A percentile compares a stretch with the other conserved stretches of the same genome.
phyloP scores from a whole-genome alignment of 2,888 invertebrate species.

The Lycia hirtaria region DNA sequence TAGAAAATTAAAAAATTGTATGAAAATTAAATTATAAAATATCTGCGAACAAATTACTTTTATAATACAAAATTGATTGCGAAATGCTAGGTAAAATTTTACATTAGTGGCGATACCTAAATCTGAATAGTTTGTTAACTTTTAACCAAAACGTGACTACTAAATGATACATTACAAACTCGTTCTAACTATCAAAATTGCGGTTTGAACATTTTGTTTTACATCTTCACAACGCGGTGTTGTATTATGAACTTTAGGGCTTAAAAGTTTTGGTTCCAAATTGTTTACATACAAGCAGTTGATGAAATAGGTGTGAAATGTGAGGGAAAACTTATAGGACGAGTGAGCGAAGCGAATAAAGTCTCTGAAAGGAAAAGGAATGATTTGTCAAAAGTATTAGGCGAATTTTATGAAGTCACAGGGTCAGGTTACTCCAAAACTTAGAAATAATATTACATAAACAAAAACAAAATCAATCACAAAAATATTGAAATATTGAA shows the following conservation, averaged over 20 bases:
- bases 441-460: no score
- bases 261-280: background rate
- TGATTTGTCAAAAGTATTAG: no score
- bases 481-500: no score
- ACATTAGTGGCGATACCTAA: conserved; percentile 28
- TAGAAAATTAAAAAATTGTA: no score
- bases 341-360: no score
- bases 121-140: conserved; percentile 42
- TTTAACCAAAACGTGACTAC: conserved; percentile 52
- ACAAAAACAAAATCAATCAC: no score
- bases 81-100: conserved; percentile 14
- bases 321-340: background rate
- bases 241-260: background rate
- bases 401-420: no score
- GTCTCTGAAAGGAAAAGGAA: no score
- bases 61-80: conserved; percentile 1
- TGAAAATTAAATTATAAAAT: no score
- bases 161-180: conserved; percentile 51
- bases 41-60: no score
- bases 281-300: background rate
- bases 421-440: no score
- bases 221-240: conserved; percentile 3
- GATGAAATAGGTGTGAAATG: conserved; percentile 36
- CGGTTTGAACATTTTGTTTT: conserved; percentile 42
- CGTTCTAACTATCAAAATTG: conserved; percentile 53